Conservation (phyloP, 2,888 invertebrate species). For the Epirrita christyi region DNA sequence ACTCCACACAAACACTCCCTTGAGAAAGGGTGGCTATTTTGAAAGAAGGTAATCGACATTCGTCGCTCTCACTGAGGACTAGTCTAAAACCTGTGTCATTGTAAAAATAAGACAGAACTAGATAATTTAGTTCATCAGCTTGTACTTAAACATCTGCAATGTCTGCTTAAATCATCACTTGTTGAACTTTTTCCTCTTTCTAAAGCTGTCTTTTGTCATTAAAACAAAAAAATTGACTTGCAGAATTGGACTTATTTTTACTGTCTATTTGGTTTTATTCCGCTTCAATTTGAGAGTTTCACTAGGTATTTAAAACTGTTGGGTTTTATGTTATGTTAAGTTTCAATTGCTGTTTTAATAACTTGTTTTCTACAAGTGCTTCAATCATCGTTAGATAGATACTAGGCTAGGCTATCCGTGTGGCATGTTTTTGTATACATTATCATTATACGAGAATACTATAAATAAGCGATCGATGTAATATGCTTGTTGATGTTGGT, state of each 20-base stretch:
- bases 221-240: constrained; percentile 2
- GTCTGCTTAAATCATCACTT: no score
- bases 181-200: background rate
- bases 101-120: no score
- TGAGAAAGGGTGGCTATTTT: constrained; percentile 33
- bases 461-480: constrained; percentile 28
- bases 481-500: constrained; percentile 16
- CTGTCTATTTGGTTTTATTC: background rate
- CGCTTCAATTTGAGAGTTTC: constrained; percentile 15
- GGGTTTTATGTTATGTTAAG: no score
- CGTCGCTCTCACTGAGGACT: constrained; percentile 7
- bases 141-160: background rate
- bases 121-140: background rate
- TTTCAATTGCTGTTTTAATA: constrained; percentile 14
- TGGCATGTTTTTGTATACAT: constrained; percentile 30
- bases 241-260: constrained; percentile 1
- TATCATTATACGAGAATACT: constrained; percentile 28
- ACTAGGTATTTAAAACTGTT: no score
- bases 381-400: constrained; percentile 28
- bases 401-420: constrained; percentile 23
- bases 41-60: constrained; percentile 38
- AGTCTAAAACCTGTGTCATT: background rate
- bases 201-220: background rate
- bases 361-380: constrained; percentile 9
- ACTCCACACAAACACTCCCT: constrained; percentile 48